Evolutionary conservation across 2,888 invertebrate genomes (phyloP), one percentile per base, ranked within the genome.

Genomic region (Acanthosepion lycidas): DNA sequence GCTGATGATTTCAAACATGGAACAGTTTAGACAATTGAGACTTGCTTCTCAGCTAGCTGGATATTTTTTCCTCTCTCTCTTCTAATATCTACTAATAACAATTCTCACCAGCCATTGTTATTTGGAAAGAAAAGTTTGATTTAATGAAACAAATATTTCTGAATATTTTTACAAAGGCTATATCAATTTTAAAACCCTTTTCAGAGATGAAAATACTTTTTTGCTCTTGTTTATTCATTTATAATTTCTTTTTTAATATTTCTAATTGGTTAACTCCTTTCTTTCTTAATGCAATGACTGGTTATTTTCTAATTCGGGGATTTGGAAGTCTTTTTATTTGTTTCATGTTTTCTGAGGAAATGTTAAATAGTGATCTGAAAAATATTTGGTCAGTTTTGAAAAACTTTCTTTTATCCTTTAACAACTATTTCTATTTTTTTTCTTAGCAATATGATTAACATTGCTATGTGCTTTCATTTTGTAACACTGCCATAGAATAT

Each of bases 61-160:
- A 78, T n/a, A 78, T 78, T 78, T n/a, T 12, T n/a, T n/a, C 12
- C 15, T 28, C n/a, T n/a, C 18, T 15, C 33, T 78, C n/a, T n/a
- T 78, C n/a, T 78, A n/a, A 78, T 78, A n/a, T 59, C n/a, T 78
- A 23, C 78, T 78, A n/a, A 33, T 78, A 78, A 78, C n/a, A 78
- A 78, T 78, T 78, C 78, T 78, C n/a, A 78, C 78, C 78, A 78
- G 78, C n/a, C 78, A 78, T 78, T 78, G 78, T 78, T 78, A 78
- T 78, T 78, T 78, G 78, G 78, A 78, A 78, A 78, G 78, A 78
- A 78, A 78, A 78, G 33, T 33, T 59, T 78, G n/a, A 78, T 18
- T n/a, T 78, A 15, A 78, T 78, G n/a, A n/a, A 33, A n/a, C 12
- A 64, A 28, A 78, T 78, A n/a, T 78, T 78, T 9, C 5, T 78